Evolutionary conservation across 2,888 invertebrate species (phyloP), one percentile per base, ranked within the genome.

Genomic region (Carterocephalus palaemon): DNA sequence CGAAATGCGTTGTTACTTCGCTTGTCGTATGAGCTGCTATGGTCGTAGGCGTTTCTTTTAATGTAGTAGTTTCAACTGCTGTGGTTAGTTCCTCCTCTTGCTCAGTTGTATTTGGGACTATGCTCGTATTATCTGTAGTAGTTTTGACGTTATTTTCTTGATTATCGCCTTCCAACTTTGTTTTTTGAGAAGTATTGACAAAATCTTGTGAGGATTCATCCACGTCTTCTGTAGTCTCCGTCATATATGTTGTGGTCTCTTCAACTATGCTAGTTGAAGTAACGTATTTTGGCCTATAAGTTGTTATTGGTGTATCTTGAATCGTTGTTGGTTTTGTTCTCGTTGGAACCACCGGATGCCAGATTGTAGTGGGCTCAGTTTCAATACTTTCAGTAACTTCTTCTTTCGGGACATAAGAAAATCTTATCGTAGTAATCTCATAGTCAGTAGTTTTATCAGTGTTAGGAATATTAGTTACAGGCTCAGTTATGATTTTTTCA

Each of bases 401-500:
- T 51, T 77, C 76, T 33, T 75, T 75, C 5, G 84, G 84, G 6
- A 79, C 64, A 31, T 85, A 86, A 20, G 79, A 72, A 48, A 84
- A 85, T 58, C 84, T 68, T 6, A 80, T 83, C n/a, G 86, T 86
- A 32, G 86, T 86, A 24, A 85, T 76, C 54, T 84, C 77, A 62
- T 73, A 85, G 51, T 81, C 76, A 9, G 71, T 70, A 4, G 73
- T 75, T 6, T 63, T 56, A 22, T 56, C 52, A 42, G 47, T 26
- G 12, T 55, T 60, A 17, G 67, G 54, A n/a, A n/a, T n/a, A n/a
- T n/a, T n/a, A n/a, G n/a, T n/a, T n/a, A n/a, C n/a, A n/a, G n/a
- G n/a, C n/a, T n/a, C n/a, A n/a, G n/a, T n/a, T 15, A 13, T 9
- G 31, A 57, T 59, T 23, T 63, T 57, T 52, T 68, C 59, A 37